Evolutionary conservation across 2,888 invertebrate genomes (phyloP).

Genomic region (Thalpophila matura): DNA sequence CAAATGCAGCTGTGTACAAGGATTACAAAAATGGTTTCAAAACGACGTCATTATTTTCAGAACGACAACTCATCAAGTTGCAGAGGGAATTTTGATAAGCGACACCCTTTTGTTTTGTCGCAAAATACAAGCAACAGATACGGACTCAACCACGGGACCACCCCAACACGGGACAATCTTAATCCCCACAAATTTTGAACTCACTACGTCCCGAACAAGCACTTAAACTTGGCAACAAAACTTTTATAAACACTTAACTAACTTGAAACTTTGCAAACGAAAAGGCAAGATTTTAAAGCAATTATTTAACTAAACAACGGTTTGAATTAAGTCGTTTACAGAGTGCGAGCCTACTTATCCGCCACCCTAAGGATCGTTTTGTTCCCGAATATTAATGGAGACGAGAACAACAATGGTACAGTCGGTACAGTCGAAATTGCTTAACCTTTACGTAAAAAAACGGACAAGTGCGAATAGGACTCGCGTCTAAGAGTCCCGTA

Average conservation of each 20-base stretch:
- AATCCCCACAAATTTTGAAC: conserved; percentile 50
- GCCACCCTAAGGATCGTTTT: conserved; percentile 11
- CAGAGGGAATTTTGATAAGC: conserved; percentile 46
- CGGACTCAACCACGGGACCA: conserved; percentile 21
- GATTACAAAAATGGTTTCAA: background rate
- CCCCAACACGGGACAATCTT: conserved; percentile 19
- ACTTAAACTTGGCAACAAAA: conserved; percentile 45
- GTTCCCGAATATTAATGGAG: conserved; percentile 42
- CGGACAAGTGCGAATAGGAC: no score
- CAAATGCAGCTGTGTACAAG: background rate
- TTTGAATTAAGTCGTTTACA: conserved; percentile 22
- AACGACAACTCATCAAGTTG: conserved; percentile 29
- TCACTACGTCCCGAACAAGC: conserved; percentile 33
- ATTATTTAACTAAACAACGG: conserved; percentile 47
- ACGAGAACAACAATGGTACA: conserved; percentile 31
- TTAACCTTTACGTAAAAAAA: conserved; percentile 24
- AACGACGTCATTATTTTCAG: conserved; percentile 17
- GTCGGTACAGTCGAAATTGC: conserved; percentile 1
- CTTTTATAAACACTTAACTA: conserved; percentile 31
- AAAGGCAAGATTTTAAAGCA: conserved; percentile 51
- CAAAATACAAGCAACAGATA: conserved; percentile 37
- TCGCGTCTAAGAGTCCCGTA: no score
- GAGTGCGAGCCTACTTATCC: conserved; percentile 16
- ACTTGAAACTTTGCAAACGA: conserved; percentile 42
- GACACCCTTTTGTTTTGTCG: conserved; percentile 28